Conservation (phyloP, 2,888 invertebrate genomes). For the Mythimna pallens region DNA sequence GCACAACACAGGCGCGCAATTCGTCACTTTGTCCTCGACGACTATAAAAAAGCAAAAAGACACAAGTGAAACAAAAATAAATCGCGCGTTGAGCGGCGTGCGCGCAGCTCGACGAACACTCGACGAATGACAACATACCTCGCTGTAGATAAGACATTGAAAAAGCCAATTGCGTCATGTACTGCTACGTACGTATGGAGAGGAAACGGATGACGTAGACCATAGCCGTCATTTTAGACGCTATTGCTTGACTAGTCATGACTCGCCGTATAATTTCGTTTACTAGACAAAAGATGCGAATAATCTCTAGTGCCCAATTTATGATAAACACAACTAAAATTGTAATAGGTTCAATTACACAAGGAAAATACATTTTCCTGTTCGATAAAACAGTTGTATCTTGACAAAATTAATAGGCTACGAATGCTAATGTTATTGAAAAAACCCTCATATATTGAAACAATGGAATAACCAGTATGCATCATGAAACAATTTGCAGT, state of each 20-base stretch:
- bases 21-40: conserved; percentile 88
- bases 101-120: conserved; percentile 86
- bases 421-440: conserved; percentile 49
- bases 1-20: conserved; percentile 84
- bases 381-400: conserved; percentile 50
- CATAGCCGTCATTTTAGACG: conserved; percentile 85
- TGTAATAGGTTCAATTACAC: conserved; percentile 27
- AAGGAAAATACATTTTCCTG: conserved; percentile 57
- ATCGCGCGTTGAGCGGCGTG: conserved; percentile 78
- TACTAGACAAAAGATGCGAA: conserved; percentile 74
- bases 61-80: conserved; percentile 86
- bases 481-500: conserved; percentile 13
- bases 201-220: conserved; percentile 88
- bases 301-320: conserved; percentile 46
- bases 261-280: conserved; percentile 79
- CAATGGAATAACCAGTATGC: conserved; percentile 49
- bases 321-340: conserved; percentile 40
- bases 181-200: conserved; percentile 88
- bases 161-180: conserved; percentile 90
- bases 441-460: conserved; percentile 51
- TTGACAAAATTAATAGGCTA: conserved; percentile 47
- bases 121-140: conserved; percentile 89
- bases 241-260: conserved; percentile 79
- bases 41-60: conserved; percentile 83
- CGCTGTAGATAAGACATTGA: conserved; percentile 90